Base-by-base conservation (phyloP, 1,140 invertebrate genomes). In the Diorhabda carinulata region DNA sequence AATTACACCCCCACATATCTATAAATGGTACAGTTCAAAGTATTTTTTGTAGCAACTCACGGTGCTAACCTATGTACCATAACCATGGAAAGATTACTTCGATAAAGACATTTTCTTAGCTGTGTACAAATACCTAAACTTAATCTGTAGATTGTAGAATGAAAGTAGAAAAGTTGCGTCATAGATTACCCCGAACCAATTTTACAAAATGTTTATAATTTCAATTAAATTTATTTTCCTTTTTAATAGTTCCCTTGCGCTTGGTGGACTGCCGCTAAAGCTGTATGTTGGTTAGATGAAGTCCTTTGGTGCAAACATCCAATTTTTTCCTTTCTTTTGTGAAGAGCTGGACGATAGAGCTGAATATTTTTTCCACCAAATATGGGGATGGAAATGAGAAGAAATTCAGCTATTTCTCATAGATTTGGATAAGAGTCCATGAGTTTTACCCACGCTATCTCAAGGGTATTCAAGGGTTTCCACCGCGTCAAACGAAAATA, bases 371-470 rank as follows among this genome's bases (percentile, higher is more conserved):
- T n/a, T 59, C 57, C 5, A 59, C 57, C 2, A 40, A 5, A 59
- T 59, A 59, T 59, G n/a, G 1, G 5, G 57, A 40, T 10, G 57
- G 57, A n/a, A 59, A 59, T n/a, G 57, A 59, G 57, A 59, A 5
- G 57, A 1, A n/a, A n/a, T 59, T 59, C 5, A 59, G 57, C n/a
- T 2, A 7, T 59, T 59, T n/a, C 10, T 2, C n/a, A 59, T n/a
- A 10, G 57, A 1, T 59, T 5, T 59, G 52, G 52, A 56, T 56
- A 56, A 6, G 40, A 10, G 57, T 59, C 57, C 57, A 59, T 7
- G 10, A 59, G n/a, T 4, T 59, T 59, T n/a, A 59, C 57, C n/a
- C n/a, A 59, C n/a, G 57, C 57, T 59, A 59, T 7, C 57, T 59
- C 57, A 59, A 59, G 57, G 10, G 57, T 59, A 7, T 7, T 59